Evolutionary conservation across 2,113 vertebrate genomes (phyloP).

Genomic region (Callorhinus ursinus): DNA sequence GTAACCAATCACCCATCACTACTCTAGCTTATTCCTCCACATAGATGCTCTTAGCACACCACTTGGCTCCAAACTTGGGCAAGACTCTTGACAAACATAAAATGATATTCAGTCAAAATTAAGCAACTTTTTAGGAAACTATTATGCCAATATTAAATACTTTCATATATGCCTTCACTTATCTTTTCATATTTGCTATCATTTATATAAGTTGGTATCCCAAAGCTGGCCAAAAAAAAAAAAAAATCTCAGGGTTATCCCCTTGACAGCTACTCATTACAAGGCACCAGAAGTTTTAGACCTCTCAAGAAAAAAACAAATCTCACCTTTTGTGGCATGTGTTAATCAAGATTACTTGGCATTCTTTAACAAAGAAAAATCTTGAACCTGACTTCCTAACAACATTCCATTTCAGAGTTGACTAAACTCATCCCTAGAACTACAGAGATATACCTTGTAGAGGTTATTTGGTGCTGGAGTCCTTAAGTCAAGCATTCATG

Average conservation of each 20-base stretch:
- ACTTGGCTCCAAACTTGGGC: not conserved
- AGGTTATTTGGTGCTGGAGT: not conserved
- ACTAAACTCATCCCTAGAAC: not conserved
- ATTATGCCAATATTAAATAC: not conserved
- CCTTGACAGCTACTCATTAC: not conserved
- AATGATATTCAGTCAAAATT: not conserved
- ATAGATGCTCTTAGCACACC: not conserved
- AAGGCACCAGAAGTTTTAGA: not conserved
- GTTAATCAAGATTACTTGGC: not conserved
- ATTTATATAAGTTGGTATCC: not conserved
- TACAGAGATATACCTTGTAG: not conserved
- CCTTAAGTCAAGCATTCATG: conserved; percentile 1
- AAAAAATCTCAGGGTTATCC: not conserved
- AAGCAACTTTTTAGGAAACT: conserved; percentile 6
- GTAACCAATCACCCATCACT: not conserved
- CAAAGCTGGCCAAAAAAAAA: not conserved
- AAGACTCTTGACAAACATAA: not conserved
- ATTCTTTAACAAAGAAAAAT: conserved; percentile 13
- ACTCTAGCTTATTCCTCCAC: not conserved
- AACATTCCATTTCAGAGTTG: not conserved
- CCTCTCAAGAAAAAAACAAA: conserved; percentile 26
- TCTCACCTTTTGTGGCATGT: not conserved
- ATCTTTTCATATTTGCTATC: not conserved
- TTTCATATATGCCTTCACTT: not conserved
- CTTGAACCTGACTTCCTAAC: conserved; percentile 17